Base-by-base conservation (phyloP, 1,140 invertebrate species). In the Thereuonema tuberculata region DNA sequence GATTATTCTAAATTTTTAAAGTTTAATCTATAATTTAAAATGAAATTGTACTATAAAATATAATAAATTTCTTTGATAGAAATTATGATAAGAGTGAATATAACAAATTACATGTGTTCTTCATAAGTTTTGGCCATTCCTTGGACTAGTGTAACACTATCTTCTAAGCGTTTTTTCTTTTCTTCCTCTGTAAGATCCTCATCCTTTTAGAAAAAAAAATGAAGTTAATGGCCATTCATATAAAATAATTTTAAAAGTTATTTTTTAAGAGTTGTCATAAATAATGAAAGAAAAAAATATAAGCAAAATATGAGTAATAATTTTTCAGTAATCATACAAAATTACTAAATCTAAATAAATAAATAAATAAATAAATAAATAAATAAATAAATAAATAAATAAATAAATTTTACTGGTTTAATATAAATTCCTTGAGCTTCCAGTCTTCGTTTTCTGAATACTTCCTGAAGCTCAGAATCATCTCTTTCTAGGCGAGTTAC, bases 61-160 rank as follows among this genome's bases (percentile, higher is more conserved):
- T n/a, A n/a, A n/a, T n/a, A n/a, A n/a, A n/a, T n/a, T n/a, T n/a
- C n/a, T n/a, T n/a, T n/a, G n/a, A n/a, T n/a, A n/a, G n/a, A n/a
- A n/a, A n/a, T n/a, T n/a, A n/a, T n/a, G n/a, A n/a, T n/a, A n/a
- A n/a, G n/a, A n/a, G n/a, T n/a, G n/a, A n/a, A n/a, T n/a, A 50
- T 24, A 50, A 21, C 21, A 52, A 71, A 67, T 64, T 81, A 91
- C 86, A 91, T 74, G 67, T 77, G 86, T 64, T 85, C 82, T 74
- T 90, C 81, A 68, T 91, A 91, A 67, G 82, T 82, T 63, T 87
- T 83, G 0, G 87, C 87, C 85, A 90, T 89, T 69, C 84, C 86
- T 75, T 82, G 71, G 85, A 88, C 69, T 91, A 88, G 74, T 89
- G 87, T 47, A 76, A 80, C 28, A 82, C 69, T 76, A 88, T 87